These are phyloP conservation scores for Intellagama lesueurii DNA, from an alignment of 2,797 vertebrate genomes.

Conservation along the genomic window DNA sequence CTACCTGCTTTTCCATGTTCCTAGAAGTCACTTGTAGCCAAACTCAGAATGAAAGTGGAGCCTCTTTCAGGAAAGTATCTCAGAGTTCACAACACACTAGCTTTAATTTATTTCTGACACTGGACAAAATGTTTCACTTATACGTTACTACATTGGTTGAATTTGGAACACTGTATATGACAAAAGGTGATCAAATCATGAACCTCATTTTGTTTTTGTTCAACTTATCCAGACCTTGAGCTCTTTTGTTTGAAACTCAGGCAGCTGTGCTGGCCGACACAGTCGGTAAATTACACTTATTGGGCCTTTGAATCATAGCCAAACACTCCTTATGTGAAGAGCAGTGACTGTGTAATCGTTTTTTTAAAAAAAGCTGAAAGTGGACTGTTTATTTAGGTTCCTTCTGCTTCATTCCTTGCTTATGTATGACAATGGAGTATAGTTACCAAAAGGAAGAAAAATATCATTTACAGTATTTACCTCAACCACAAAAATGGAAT, in stretches of 20 bases:
- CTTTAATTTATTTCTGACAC: slow-evolving; percentile 25
- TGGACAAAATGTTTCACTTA: not conserved
- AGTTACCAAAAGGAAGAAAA: not conserved
- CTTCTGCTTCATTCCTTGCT: not conserved
- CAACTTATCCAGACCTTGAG: slow-evolving; percentile 40
- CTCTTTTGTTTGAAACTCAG: slow-evolving; percentile 21
- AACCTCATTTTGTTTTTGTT: slow-evolving; percentile 43
- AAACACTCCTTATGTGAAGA: slow-evolving; percentile 44
- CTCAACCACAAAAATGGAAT: not conserved
- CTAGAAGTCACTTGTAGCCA: not conserved
- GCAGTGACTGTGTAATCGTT: slow-evolving; percentile 1
- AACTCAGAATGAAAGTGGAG: not conserved
- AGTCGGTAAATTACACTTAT: slow-evolving; percentile 20
- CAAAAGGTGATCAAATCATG: slow-evolving; percentile 38
- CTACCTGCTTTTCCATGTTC: slow-evolving; percentile 9
- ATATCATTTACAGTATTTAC: not conserved
- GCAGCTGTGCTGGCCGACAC: slow-evolving; percentile 17
- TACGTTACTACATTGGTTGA: slow-evolving; percentile 9
- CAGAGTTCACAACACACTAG: not conserved
- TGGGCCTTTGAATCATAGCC: slow-evolving; percentile 13
- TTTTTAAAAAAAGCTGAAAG: slow-evolving; percentile 8
- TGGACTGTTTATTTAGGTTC: slow-evolving; percentile 18
- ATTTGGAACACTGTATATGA: slow-evolving; percentile 24
- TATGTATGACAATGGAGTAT: not conserved
- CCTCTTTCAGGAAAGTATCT: slow-evolving; percentile 16